phyloP scores from a whole-genome alignment of 2,888 invertebrate genomes.

The Lasioglossum marginatum region DNA sequence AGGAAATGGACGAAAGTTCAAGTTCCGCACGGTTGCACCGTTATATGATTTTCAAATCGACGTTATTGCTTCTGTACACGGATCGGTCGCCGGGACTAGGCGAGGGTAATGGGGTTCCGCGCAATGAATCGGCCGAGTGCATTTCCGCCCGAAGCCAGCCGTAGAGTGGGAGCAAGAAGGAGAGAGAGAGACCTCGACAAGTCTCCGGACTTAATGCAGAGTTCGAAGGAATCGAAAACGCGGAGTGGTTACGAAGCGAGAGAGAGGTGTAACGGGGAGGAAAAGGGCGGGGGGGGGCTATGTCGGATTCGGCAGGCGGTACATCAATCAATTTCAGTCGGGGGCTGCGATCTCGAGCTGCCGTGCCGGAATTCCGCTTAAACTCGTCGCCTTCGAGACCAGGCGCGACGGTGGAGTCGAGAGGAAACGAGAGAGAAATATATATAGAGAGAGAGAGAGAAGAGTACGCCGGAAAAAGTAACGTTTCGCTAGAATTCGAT shows the following conservation, averaged over 20 bases:
- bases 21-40: conserved; percentile 35
- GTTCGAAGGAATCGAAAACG: conserved; percentile 47
- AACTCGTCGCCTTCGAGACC: conserved; percentile 18
- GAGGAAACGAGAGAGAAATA: background rate
- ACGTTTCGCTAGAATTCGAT: conserved; percentile 59
- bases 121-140: conserved; percentile 64
- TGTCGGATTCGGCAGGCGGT: conserved; percentile 69
- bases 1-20: conserved; percentile 32
- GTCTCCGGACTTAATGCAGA: conserved; percentile 65
- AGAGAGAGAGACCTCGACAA: conserved; percentile 64
- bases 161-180: background rate
- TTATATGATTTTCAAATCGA: conserved; percentile 53
- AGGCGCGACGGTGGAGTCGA: background rate
- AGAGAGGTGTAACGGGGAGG: background rate
- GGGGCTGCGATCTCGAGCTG: conserved; percentile 57
- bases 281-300: background rate
- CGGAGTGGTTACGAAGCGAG: conserved; percentile 39
- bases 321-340: conserved; percentile 75
- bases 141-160: conserved; percentile 58
- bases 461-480: conserved; percentile 34
- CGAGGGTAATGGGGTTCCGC: conserved; percentile 63
- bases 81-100: conserved; percentile 29
- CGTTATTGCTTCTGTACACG: conserved; percentile 53
- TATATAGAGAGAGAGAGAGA: background rate
- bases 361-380: conserved; percentile 57